A percentile compares a stretch with the other conserved stretches of the same genome.
phyloP scores from a whole-genome alignment of 2,888 invertebrate species.

The Stenotaenia linearis region DNA sequence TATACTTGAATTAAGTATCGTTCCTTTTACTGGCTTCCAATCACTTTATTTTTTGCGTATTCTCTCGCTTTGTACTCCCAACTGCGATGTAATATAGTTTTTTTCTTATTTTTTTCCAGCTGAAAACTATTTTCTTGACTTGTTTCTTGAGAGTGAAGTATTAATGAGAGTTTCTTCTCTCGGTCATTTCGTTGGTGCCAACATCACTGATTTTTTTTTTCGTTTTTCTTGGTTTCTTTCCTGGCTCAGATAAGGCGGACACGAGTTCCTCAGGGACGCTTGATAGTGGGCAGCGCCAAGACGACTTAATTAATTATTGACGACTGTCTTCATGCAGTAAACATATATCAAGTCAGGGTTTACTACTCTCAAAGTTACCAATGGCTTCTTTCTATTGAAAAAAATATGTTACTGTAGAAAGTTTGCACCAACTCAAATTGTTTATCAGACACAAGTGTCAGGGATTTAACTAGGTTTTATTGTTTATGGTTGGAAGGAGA shows the following conservation, averaged over 20 bases:
- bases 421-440: neutral
- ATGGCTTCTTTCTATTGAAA: neutral
- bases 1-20: neutral
- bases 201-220: neutral
- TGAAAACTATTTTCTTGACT: neutral
- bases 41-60: no score
- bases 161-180: conserved; percentile 9
- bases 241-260: neutral
- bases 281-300: neutral
- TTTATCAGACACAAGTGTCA: no score
- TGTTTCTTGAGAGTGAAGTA: neutral
- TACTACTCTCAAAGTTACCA: neutral
- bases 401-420: neutral
- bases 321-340: neutral
- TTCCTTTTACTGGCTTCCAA: neutral
- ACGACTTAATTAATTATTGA: conserved; percentile 9
- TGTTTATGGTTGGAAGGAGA: no score
- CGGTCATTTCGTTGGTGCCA: conserved; percentile 1
- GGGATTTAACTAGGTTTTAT: no score
- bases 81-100: neutral
- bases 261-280: neutral
- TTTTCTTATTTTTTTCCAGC: neutral
- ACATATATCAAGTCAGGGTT: neutral
- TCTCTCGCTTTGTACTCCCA: neutral
- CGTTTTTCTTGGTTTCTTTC: neutral